phyloP scores from a whole-genome alignment of 2,797 vertebrate genomes.

The Graptemys geographica region DNA sequence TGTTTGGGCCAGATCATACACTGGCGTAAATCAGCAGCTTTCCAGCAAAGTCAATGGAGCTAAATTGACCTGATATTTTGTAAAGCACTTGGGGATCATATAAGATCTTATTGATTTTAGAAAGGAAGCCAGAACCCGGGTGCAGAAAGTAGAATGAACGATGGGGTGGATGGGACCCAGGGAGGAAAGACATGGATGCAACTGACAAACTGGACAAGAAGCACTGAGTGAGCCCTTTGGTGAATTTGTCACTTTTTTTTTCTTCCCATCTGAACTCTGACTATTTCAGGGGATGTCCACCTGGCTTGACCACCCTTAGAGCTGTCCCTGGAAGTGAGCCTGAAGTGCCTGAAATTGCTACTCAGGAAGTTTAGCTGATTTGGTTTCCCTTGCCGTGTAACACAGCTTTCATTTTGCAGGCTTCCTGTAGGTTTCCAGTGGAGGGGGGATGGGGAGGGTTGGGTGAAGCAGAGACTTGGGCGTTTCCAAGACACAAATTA shows the following conservation, averaged over 20 bases:
- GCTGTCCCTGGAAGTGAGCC: background rate
- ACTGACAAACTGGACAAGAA: background rate
- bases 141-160: background rate
- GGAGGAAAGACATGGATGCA: background rate
- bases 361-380: background rate
- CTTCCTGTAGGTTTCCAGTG: background rate
- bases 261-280: background rate
- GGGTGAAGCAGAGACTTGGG: background rate
- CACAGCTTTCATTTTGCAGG: accelerated
- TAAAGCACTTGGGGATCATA: background rate
- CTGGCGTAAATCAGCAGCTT: background rate
- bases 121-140: background rate
- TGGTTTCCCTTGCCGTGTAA: background rate
- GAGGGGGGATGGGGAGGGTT: background rate
- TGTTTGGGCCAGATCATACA: background rate
- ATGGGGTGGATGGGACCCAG: background rate
- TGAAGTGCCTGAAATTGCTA: background rate
- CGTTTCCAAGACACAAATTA: background rate
- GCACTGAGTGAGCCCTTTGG: background rate
- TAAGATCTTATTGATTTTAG: background rate
- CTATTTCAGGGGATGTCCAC: background rate
- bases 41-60: background rate
- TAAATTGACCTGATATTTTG: background rate
- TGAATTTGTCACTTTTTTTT: background rate
- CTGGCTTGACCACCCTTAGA: background rate